A percentile compares a stretch with the other conserved stretches of the same genome.
Conservation (phyloP, 2,113 vertebrate species). For the Mesoclemmys tuberculata region DNA sequence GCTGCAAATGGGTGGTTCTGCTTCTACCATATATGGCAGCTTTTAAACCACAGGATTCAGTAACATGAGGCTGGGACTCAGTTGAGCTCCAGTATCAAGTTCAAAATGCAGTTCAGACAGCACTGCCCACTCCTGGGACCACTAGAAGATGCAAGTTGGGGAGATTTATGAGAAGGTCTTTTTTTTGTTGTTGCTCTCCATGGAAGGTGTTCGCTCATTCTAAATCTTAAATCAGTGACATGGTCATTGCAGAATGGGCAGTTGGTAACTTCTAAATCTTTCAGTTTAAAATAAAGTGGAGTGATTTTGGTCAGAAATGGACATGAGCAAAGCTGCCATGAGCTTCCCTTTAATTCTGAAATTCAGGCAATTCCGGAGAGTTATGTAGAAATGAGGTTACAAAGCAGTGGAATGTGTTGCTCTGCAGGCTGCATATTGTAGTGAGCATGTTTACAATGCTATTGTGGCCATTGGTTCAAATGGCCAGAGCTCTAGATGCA, state of each 20-base stretch:
- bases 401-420: accelerated
- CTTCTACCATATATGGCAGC: neutral
- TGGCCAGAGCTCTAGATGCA: accelerated
- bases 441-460: accelerated
- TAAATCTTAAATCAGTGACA: conserved; percentile 33
- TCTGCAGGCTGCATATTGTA: neutral
- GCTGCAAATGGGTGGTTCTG: neutral
- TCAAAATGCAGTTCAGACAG: neutral
- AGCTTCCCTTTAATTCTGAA: neutral
- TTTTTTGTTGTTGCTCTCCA: neutral
- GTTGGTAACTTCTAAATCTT: neutral
- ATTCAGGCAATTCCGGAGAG: neutral
- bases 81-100: neutral
- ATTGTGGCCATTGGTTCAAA: neutral
- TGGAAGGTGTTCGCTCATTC: conserved; percentile 25
- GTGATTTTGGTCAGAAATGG: neutral
- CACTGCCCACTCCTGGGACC: neutral
- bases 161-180: neutral
- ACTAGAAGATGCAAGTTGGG: neutral
- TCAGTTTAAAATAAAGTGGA: neutral
- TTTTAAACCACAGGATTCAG: neutral
- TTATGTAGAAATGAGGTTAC: neutral
- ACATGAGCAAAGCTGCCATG: neutral
- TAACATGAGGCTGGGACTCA: neutral
- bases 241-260: neutral